Base-by-base conservation (phyloP, 2,113 vertebrate species). In the Cheirogaleus medius region DNA sequence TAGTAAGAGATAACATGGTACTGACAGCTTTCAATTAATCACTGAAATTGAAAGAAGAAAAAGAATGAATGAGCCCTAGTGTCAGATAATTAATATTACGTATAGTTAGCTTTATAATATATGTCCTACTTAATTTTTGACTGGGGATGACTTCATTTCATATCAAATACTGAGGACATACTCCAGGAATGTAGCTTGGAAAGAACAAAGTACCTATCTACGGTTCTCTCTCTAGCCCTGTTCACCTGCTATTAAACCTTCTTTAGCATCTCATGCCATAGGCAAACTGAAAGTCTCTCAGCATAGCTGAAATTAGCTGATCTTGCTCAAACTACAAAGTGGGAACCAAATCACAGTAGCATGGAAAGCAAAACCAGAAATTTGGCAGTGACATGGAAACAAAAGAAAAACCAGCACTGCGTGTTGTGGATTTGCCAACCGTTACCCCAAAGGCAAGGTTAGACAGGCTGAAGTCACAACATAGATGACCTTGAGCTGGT, bases 21-120 rank as follows among this genome's bases (percentile, higher is more conserved):
- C 81, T 77, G 56, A 94, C 27, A 96, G 88, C 92, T 97, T 96
- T 97, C 88, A 54, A 60, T 98, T 92, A 82, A 96, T 85, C 54
- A 56, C 47, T 95, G 60, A 85, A 91, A 66, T 34, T 68, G 66
- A 93, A 91, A 82, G 60, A 87, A 76, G 60, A 86, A 88, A 66
- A 94, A 47, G 44, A 91, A 94, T 69, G 68, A 87, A 87, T 39
- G 90, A 92, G 15, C 34, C 11, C 58, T 91, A 77, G 66, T 90
- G 66, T 95, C 66, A 96, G 68, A 60, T 88, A 71, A 94, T 90
- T 95, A 96, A 73, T 81, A 85, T 74, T 58, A 39, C 37, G 92
- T 95, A 77, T 32, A 78, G 34, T 88, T 92, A 66, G 52, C 64
- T 92, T 90, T 90, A n/a, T 76, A 87, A 85, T 73, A 0, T 76